Conservation (phyloP, 2,888 invertebrate species). For the Oscheius sp. region DNA sequence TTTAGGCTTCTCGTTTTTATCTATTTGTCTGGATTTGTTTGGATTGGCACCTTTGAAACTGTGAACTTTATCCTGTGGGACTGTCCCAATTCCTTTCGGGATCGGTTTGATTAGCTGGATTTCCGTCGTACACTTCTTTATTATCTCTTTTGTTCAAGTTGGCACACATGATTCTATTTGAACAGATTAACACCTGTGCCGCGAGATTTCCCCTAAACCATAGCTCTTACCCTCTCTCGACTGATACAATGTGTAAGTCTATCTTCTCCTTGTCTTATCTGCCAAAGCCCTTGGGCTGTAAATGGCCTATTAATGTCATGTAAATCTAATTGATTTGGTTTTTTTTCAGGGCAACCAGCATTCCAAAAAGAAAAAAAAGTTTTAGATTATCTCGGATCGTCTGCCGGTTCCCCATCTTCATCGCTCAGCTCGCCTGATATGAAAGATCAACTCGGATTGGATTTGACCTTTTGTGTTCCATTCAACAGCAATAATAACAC, state of each 20-base stretch:
- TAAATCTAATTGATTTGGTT: conserved; percentile 23
- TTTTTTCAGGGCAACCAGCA: background rate
- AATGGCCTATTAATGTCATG: conserved; percentile 19
- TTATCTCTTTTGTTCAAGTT: conserved; percentile 19
- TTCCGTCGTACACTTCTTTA: conserved; percentile 28
- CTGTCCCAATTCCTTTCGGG: background rate
- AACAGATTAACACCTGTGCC: conserved; percentile 30
- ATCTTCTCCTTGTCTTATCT: background rate
- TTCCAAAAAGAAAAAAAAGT: background rate
- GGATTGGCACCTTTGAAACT: background rate
- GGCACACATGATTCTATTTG: conserved; percentile 17
- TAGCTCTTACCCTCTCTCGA: background rate
- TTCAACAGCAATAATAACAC: too few species aligned
- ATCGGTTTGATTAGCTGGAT: conserved; percentile 10
- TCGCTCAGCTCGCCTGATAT: conserved; percentile 53
- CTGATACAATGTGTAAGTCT: conserved; percentile 5
- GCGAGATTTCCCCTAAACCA: conserved; percentile 1
- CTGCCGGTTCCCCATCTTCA: conserved; percentile 54
- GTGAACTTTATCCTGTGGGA: conserved; percentile 6
- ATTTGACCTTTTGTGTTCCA: conserved; percentile 39
- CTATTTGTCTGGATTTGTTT: conserved; percentile 11
- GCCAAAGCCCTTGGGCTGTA: background rate
- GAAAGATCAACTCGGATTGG: conserved; percentile 50
- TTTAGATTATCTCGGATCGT: conserved; percentile 55
- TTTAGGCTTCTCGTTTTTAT: background rate